These are phyloP conservation scores for Polyergus mexicanus DNA, from an alignment of 1,140 invertebrate species.

Conservation along the genomic window DNA sequence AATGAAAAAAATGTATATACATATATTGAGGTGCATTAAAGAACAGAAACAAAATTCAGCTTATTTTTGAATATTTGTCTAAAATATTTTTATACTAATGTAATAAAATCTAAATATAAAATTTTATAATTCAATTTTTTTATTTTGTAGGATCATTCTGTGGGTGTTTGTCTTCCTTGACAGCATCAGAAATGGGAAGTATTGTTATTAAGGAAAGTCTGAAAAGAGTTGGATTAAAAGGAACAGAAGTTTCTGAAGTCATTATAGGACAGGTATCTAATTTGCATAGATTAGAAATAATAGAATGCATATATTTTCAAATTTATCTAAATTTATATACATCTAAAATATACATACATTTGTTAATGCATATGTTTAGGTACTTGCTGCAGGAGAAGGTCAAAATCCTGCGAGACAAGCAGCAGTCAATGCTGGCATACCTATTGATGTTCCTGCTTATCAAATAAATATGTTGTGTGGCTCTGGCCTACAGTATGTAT, in stretches of 20 bases:
- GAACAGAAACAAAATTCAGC: background rate
- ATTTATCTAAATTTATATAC: background rate
- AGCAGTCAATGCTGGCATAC: constrained; percentile 92
- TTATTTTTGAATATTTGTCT: background rate
- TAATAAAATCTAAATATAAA: constrained; percentile 2
- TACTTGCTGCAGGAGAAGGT: constrained; percentile 91
- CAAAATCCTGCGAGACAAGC: constrained; percentile 96
- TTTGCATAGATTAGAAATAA: background rate
- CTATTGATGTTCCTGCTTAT: constrained; percentile 91
- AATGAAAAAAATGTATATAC: background rate
- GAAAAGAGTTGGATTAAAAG: constrained; percentile 88
- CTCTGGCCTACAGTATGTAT: constrained; percentile 92
- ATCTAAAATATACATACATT: background rate
- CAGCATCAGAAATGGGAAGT: constrained; percentile 92
- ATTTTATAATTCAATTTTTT: constrained; percentile 29
- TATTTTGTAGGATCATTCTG: constrained; percentile 89
- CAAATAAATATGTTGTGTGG: constrained; percentile 95
- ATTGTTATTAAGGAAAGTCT: constrained; percentile 92
- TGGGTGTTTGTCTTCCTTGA: constrained; percentile 90
- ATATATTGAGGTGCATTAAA: background rate
- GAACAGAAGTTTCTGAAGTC: constrained; percentile 93
- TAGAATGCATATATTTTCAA: background rate
- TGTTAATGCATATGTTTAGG: constrained; percentile 81
- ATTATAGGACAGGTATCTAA: constrained; percentile 93
- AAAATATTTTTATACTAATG: background rate